Percentiles rank a stretch among this genome's conserved stretches.
Evolutionary conservation across 2,888 invertebrate species (phyloP).

Genomic region (Acanthoscelides obtectus): DNA sequence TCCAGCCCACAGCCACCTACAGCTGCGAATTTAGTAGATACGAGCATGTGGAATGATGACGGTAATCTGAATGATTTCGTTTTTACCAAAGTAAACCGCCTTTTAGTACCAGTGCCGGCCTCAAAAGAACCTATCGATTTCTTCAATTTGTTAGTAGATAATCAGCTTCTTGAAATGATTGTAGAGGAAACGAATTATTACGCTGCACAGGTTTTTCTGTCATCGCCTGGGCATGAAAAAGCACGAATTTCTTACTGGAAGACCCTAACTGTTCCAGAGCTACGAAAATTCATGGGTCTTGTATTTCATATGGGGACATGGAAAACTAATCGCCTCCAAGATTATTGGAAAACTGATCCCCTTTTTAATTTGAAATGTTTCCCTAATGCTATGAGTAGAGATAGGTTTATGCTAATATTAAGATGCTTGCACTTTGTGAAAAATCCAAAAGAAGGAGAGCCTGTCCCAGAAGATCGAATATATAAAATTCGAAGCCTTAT

Average conservation of each 20-base stretch:
- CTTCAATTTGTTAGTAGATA: too few species aligned
- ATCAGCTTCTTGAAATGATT: not conserved
- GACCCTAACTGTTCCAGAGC: not conserved
- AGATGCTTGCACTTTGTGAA: not conserved
- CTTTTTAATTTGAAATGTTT: not conserved
- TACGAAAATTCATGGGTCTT: slow-evolving; percentile 6
- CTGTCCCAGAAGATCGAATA: not conserved
- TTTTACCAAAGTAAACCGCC: too few species aligned
- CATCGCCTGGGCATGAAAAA: not conserved
- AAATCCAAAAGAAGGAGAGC: not conserved
- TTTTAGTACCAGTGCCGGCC: too few species aligned
- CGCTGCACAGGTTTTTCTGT: not conserved
- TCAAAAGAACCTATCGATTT: too few species aligned
- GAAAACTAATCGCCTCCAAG: not conserved
- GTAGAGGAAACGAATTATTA: slow-evolving; percentile 4
- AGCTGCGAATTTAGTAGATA: too few species aligned
- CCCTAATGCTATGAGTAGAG: not conserved
- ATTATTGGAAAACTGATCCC: slow-evolving; percentile 5
- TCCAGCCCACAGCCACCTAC: too few species aligned
- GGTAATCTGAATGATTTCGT: too few species aligned
- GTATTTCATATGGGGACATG: slow-evolving; percentile 4
- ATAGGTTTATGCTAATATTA: not conserved
- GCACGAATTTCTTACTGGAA: slow-evolving; percentile 2
- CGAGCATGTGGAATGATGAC: too few species aligned
- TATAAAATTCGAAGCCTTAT: not conserved